phyloP scores from a whole-genome alignment of 2,113 vertebrate species.

The Amphiprion percula region DNA sequence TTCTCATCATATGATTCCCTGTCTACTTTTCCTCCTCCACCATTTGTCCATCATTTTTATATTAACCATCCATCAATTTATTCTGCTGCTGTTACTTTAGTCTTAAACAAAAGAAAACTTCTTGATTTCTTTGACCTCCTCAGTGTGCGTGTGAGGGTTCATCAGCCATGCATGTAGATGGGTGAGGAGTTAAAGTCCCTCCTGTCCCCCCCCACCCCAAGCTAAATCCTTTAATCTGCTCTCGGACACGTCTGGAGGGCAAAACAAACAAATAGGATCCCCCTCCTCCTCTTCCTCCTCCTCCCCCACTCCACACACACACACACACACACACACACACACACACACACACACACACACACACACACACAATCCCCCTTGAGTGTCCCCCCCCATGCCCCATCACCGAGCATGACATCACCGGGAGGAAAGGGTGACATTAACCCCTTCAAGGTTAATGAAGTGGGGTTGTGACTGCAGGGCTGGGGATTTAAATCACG shows the following conservation, averaged over 20 bases:
- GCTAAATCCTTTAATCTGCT: constrained; percentile 83
- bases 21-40: background rate
- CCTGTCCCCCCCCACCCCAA: constrained; percentile 20
- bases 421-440: constrained; percentile 53
- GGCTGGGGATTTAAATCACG: constrained; percentile 39
- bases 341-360: constrained; percentile 25
- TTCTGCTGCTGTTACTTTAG: constrained; percentile 16
- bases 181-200: constrained; percentile 61
- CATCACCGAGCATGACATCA: constrained; percentile 67
- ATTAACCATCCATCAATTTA: background rate
- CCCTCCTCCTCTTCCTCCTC: constrained; percentile 26
- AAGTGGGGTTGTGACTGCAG: constrained; percentile 43
- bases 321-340: constrained; percentile 29
- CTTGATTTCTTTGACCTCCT: constrained; percentile 59
- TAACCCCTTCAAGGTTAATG: constrained; percentile 71
- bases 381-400: background rate
- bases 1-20: constrained; percentile 26
- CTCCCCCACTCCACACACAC: constrained; percentile 11
- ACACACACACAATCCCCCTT: constrained; percentile 19
- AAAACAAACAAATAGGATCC: constrained; percentile 82
- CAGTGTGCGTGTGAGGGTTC: constrained; percentile 32
- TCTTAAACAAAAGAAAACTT: constrained; percentile 39
- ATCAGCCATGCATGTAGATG: constrained; percentile 58
- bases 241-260: constrained; percentile 81
- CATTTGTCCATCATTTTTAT: background rate